Evolutionary conservation across 2,797 vertebrate species (phyloP), one percentile per base, ranked within the genome.

Genomic region (Micromesistius poutassou): DNA sequence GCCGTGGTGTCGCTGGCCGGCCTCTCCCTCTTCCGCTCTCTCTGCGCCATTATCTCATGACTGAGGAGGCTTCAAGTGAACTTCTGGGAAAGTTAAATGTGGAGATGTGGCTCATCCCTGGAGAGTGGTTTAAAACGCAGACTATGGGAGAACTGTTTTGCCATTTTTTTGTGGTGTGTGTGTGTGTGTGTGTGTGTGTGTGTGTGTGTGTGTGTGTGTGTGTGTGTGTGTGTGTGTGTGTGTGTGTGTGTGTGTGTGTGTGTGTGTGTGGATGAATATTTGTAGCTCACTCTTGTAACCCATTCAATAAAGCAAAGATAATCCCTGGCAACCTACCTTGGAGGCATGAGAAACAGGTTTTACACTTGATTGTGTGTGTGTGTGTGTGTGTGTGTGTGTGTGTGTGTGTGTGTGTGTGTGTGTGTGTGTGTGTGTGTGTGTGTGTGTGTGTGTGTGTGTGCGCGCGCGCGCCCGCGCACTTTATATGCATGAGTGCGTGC

Each of bases 311-410:
- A 92, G 35, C 94, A 94, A 94, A 94, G 93, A 93, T 94, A 93
- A 94, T 94, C 94, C 94, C 94, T 92, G 94, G 93, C 93, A 94
- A 92, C 90, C 30, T 92, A 93, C 94, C 95, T 89, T 91, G 89
- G 90, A 94, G 91, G 92, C 91, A 94, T 84, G 87, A 88, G 84
- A 94, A 94, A 93, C 91, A 86, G 90, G 91, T 86, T 88, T 86
- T 89, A 77, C 22, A 50, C 46, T 14, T 22, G 46, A 2, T 13
- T 16, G 42, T 16, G 4, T 46, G 14, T 46, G 42, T 12, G 8
- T 10, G 36, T 10, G 7, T 2, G 42, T 16, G 42, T 13, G 42
- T 46, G 46, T 50, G 46, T 50, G 46, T 55, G 46, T 4, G 16
- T 22, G 46, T 5, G 19, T 55, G 46, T 55, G 46, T 22, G 46